phyloP scores from a whole-genome alignment of 35 echinoderm and acorn worm genomes.

The Apostichopus parvimensis region DNA sequence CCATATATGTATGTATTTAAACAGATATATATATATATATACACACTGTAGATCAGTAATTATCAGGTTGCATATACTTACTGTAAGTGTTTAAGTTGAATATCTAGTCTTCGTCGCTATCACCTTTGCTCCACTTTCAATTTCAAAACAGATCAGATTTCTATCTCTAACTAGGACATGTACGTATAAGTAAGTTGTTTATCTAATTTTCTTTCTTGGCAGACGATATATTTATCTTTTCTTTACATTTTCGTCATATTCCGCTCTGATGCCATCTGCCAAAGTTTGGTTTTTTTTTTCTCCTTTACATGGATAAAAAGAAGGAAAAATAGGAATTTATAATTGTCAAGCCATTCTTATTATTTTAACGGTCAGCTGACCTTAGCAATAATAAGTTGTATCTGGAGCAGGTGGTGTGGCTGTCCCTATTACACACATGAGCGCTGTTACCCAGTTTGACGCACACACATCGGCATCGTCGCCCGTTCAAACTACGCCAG shows the following conservation, averaged over 20 bases:
- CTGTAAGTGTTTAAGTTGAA: no score
- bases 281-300: slow-evolving; percentile 3
- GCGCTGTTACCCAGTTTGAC: slow-evolving; percentile 19
- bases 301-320: not conserved
- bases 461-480: not conserved
- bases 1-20: no score
- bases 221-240: no score
- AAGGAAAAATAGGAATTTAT: not conserved
- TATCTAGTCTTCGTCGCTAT: not conserved
- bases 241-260: no score
- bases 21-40: no score
- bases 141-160: no score
- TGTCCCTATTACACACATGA: slow-evolving; percentile 46
- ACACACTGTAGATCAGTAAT: no score
- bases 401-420: slow-evolving; percentile 42
- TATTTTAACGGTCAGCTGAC: slow-evolving; percentile 47
- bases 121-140: not conserved
- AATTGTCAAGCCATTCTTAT: slow-evolving; percentile 41
- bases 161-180: no score
- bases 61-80: no score
- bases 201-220: no score
- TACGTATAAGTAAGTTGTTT: no score
- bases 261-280: not conserved
- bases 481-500: not conserved
- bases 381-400: not conserved